These are phyloP conservation scores for Pedetes capensis DNA, from an alignment of 2,113 vertebrate species.

Conservation along the genomic window DNA sequence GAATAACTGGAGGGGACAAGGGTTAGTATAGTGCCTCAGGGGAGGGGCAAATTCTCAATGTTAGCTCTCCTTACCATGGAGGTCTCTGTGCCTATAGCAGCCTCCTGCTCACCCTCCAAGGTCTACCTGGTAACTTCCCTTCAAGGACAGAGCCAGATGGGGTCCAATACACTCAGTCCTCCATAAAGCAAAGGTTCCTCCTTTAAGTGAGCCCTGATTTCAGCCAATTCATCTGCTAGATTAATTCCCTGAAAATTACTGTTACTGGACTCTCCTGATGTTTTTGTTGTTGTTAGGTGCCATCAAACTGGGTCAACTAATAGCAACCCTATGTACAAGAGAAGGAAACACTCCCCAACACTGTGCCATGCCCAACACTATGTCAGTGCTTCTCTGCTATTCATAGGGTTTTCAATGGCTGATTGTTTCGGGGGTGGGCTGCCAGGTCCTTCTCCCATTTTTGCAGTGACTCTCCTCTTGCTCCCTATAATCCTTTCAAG, in stretches of 20 bases:
- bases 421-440: too few relatives aligned
- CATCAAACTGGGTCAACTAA: too few relatives aligned
- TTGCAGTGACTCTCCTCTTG: too few relatives aligned
- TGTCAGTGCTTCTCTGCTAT: too few relatives aligned
- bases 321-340: too few relatives aligned
- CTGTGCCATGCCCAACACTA: too few relatives aligned
- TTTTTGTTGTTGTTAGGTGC: too few relatives aligned
- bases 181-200: background rate
- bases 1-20: background rate
- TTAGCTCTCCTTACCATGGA: background rate
- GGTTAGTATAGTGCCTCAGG: background rate
- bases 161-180: background rate
- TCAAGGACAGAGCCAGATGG: background rate
- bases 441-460: too few relatives aligned
- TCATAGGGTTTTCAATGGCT: too few relatives aligned
- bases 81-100: background rate
- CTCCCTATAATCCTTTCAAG: background rate
- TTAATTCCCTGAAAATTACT: background rate
- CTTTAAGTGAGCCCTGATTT: background rate
- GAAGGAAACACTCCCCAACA: too few relatives aligned
- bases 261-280: background rate
- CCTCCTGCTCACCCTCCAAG: background rate
- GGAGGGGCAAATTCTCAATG: background rate
- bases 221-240: background rate
- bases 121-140: background rate